Evolutionary conservation across 2,797 vertebrate species (phyloP), one percentile per base, ranked within the genome.

Genomic region (Atherinosoma microstoma): DNA sequence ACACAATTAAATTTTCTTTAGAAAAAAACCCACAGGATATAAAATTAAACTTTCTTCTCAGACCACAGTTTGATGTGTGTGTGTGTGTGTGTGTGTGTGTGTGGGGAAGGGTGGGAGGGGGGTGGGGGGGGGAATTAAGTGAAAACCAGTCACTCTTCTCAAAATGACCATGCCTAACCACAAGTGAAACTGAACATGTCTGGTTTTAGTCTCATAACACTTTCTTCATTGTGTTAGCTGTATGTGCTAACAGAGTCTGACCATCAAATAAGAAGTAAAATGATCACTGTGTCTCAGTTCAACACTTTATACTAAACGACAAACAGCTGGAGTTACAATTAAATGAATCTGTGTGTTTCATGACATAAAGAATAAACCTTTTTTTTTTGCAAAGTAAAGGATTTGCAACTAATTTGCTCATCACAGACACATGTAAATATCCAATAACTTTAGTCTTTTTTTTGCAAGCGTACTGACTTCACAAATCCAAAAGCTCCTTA

Each of bases 131-230:
- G 58, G 27, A 24, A 59, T 6, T 76, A 18, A 76, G 80, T 4
- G 56, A 84, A 83, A 90, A 79, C 58, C 67, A 89, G 85, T 34
- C 63, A 63, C 80, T 76, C 67, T 70, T 85, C 79, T 90, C 80
- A 86, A 78, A 88, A 84, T 92, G 82, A 90, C 90, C 79, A 87
- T 38, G 18, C 29, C 18, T 42, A 84, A 93, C 88, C 83, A 81
- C 89, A 91, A 87, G 75, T 83, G 88, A 91, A 90, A 91, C 75
- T 11, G 35, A 89, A 51, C 75, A 67, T 79, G 81, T 85, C 80
- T 83, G 76, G 79, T 75, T 86, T 86, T 87, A 73, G 63, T 88
- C 79, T 88, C 73, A 79, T 68, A 78, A 83, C 67, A 87, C 78
- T 86, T 89, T 89, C 80, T 83, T 56, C 60, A 60, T 79, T 66